Base-by-base conservation (phyloP, 2,113 vertebrate genomes). In the Macheiramphus alcinus region DNA sequence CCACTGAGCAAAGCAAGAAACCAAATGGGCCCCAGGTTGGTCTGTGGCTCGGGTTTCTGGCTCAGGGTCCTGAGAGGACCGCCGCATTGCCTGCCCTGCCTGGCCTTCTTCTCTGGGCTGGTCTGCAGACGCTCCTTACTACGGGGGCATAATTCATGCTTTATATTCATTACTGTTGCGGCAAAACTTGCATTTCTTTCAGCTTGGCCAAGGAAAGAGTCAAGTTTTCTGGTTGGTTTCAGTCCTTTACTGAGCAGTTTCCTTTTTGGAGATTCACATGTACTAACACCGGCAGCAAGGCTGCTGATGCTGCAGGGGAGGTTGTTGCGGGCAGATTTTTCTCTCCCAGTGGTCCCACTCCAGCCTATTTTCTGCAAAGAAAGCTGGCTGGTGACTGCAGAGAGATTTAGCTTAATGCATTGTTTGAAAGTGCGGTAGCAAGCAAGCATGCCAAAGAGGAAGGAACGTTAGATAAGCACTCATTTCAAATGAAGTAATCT, bases 11-110 rank as follows among this genome's bases (percentile, higher is more conserved):
- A 4, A 10, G 18, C 23, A 52, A 32, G 48, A 70, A 79, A 34
- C 9, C 4, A 12, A 27, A 43, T 1, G 0, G 5, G 31, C n/a
- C 48, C 22, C 48, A 25, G 16, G 9, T 11, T 31, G 50, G 32
- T 26, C 61, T 47, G 42, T 32, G 61, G 43, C 34, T 94, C 43
- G 18, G 23, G 29, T n/a, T 47, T 36, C 62, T 34, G 32, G 40
- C 31, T 50, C 32, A 40, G 15, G 3, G 4, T 65, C 45, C 36
- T 56, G 56, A 27, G 27, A 36, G 11, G 40, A 73, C 16, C 0
- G 0, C 40, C 0, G 0, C 3, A 0, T 48, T 58, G 7, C n/a
- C 40, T 56, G 7, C 32, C 42, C 43, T 67, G 22, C 55, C 50
- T 67, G 61, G 27, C 32, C 9, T 2, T 1, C 40, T 53, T 7